Conservation (phyloP, 2,797 vertebrate species). For the Psittacula derbiana region DNA sequence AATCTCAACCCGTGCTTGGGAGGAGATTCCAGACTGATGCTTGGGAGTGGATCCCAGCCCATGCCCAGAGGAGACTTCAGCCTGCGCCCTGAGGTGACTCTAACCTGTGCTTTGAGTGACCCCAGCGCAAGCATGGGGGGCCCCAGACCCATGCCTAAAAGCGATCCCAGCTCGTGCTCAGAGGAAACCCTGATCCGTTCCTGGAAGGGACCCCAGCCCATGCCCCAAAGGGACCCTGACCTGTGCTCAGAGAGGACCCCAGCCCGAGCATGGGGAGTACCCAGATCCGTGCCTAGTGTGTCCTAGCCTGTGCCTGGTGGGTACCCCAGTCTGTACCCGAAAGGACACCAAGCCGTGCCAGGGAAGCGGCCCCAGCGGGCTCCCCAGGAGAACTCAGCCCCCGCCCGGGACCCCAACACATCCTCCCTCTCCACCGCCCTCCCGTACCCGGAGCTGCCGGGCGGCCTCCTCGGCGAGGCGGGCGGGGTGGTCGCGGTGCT, state of each 20-base stretch:
- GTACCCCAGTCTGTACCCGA: background rate
- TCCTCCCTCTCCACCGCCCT: background rate
- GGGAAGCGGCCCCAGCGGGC: background rate
- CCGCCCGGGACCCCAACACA: background rate
- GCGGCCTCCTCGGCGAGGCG: constrained; percentile 40
- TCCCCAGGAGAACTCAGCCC: background rate
- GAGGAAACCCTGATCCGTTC: background rate
- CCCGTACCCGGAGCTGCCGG: background rate
- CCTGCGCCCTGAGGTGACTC: too few relatives aligned
- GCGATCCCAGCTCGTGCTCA: background rate
- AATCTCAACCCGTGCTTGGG: background rate
- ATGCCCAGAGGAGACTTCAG: too few relatives aligned
- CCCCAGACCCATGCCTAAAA: background rate
- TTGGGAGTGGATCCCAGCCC: background rate
- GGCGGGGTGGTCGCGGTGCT: constrained; percentile 31
- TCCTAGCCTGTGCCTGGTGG: background rate
- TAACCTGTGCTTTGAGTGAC: background rate
- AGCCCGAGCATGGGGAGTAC: background rate
- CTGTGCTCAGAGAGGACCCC: background rate
- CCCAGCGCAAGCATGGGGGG: too few relatives aligned
- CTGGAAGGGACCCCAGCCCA: background rate
- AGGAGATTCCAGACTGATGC: background rate
- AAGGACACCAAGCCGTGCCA: background rate
- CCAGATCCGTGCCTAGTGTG: background rate
- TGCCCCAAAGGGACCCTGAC: background rate